A percentile compares a stretch with the other conserved stretches of the same genome.
phyloP scores from a whole-genome alignment of 2,113 vertebrate genomes.

The Psilopogon haemacephalus region DNA sequence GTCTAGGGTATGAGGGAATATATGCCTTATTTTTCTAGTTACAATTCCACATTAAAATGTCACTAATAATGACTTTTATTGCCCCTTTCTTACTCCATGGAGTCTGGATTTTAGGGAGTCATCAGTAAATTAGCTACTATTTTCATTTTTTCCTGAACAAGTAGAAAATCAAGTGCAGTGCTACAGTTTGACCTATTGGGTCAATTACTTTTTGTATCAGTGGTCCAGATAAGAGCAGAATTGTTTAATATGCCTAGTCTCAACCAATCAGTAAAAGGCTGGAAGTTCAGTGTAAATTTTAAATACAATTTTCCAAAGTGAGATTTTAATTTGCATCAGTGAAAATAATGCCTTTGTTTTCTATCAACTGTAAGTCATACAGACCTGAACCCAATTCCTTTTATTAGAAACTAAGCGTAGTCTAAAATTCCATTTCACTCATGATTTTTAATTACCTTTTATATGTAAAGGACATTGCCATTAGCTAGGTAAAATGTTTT shows the following conservation, averaged over 20 bases:
- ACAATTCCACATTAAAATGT: neutral
- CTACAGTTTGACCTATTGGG: neutral
- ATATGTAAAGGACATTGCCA: constrained; percentile 1
- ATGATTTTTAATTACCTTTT: constrained; percentile 36
- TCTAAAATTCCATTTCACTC: constrained; percentile 34
- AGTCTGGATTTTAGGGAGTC: neutral
- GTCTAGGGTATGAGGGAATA: neutral
- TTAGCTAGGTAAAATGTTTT: neutral
- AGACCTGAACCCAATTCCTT: neutral
- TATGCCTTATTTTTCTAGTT: neutral
- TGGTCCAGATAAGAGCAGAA: neutral
- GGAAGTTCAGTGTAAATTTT: neutral
- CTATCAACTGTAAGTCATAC: neutral
- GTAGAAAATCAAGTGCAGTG: neutral
- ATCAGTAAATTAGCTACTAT: neutral
- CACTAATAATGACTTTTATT: neutral
- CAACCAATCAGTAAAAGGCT: neutral
- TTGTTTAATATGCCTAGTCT: neutral
- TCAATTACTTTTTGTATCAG: neutral
- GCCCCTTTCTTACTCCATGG: neutral
- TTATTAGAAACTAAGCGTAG: constrained; percentile 4
- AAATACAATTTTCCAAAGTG: neutral
- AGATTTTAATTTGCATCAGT: neutral
- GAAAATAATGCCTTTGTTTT: neutral
- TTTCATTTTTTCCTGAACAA: neutral